Conservation (phyloP, 2,797 vertebrate species). For the Oreonectes daqikongensis region DNA sequence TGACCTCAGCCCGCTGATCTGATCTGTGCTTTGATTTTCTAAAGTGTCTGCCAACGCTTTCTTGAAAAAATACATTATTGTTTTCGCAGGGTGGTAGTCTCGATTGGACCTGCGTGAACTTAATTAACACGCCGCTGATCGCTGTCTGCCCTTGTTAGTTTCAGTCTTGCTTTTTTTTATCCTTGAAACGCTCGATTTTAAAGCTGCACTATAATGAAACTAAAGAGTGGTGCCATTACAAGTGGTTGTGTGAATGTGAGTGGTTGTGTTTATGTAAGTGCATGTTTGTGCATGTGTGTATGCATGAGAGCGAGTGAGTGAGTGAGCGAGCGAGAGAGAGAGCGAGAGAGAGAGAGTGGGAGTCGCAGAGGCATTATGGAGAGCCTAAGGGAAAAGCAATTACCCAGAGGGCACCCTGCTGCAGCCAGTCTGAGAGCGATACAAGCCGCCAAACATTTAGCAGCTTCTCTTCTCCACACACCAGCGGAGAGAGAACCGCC, state of each 20-base stretch:
- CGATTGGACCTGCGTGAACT: constrained; percentile 9
- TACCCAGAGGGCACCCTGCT: constrained; percentile 59
- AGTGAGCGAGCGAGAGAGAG: no score
- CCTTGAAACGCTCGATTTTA: not conserved
- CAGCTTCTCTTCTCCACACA: constrained; percentile 50
- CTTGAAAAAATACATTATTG: constrained; percentile 14
- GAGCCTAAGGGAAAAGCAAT: constrained; percentile 55
- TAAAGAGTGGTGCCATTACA: not conserved
- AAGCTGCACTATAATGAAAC: constrained; percentile 9
- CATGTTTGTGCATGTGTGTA: constrained; percentile 33
- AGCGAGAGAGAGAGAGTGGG: not conserved
- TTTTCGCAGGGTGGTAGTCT: constrained; percentile 21
- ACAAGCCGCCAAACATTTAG: constrained; percentile 55
- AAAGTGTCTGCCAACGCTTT: not conserved
- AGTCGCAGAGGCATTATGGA: constrained; percentile 44
- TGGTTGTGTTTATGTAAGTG: constrained; percentile 28
- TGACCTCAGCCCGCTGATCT: constrained; percentile 21
- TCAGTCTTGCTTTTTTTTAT: not conserved
- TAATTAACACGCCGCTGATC: constrained; percentile 24
- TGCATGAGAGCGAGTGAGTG: no score
- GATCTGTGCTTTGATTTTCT: constrained; percentile 40
- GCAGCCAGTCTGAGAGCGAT: constrained; percentile 47
- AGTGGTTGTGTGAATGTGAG: not conserved
- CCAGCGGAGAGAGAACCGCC: constrained; percentile 4
- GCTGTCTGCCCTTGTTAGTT: constrained; percentile 17